Conservation (phyloP, 2,113 vertebrate genomes). For the Chiloscyllium plagiosum region DNA sequence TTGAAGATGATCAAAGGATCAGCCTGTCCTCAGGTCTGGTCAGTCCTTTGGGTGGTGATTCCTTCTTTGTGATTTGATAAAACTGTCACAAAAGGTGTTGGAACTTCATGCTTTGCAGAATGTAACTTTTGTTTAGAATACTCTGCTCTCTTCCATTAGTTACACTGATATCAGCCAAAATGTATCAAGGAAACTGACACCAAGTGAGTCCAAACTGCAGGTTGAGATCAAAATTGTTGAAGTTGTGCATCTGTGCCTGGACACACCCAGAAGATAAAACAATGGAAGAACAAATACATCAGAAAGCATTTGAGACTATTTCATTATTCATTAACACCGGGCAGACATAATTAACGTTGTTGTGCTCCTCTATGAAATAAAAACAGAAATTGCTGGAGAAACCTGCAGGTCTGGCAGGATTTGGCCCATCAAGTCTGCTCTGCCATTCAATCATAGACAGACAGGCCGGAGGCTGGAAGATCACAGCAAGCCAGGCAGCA, state of each 20-base stretch:
- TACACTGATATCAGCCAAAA: background rate
- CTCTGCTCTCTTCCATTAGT: background rate
- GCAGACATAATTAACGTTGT: background rate
- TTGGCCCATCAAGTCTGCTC: too few species aligned
- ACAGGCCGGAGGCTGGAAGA: too few species aligned
- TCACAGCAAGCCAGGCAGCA: too few species aligned
- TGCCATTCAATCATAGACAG: too few species aligned
- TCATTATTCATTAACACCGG: background rate
- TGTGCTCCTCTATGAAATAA: too few species aligned
- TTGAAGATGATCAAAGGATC: too few species aligned
- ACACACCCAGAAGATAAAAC: background rate
- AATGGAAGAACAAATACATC: background rate
- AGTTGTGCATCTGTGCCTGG: background rate
- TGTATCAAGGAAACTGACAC: background rate
- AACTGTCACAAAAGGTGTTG: background rate
- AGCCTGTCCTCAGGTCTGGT: too few species aligned
- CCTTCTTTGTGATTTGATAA: background rate
- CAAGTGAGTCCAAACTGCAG: background rate
- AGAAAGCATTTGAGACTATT: background rate
- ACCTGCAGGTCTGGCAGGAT: too few species aligned
- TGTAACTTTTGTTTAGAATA: background rate
- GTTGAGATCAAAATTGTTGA: background rate
- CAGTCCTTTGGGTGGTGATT: too few species aligned
- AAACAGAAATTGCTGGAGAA: too few species aligned
- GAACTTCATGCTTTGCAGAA: background rate